These are phyloP conservation scores for Pluvianellus socialis DNA, from an alignment of 2,113 vertebrate species.

Conservation along the genomic window DNA sequence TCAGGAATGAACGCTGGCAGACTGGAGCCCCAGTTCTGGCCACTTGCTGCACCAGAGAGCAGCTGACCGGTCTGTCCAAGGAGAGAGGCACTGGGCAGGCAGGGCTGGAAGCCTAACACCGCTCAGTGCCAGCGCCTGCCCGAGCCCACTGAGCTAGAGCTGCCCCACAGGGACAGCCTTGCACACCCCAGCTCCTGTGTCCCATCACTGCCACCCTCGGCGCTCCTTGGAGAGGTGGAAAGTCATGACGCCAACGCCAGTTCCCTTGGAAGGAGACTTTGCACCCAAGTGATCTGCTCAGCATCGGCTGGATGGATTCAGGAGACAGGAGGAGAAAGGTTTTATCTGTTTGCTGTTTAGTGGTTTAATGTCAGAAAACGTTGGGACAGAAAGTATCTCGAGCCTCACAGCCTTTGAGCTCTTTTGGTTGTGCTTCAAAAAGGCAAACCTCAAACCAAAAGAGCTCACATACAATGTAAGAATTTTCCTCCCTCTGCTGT, in stretches of 20 bases:
- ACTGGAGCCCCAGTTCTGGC: background rate
- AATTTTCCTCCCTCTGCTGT: background rate
- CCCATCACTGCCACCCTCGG: background rate
- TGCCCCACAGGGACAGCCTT: background rate
- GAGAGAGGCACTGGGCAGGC: background rate
- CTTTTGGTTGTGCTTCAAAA: background rate
- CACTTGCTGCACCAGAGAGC: background rate
- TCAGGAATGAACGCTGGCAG: background rate
- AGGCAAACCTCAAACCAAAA: background rate
- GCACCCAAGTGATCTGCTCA: background rate
- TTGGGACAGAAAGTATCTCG: background rate
- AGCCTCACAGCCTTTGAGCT: background rate
- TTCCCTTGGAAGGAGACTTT: background rate
- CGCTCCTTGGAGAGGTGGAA: background rate
- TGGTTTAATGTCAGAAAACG: background rate
- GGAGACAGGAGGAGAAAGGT: background rate
- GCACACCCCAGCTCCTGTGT: background rate
- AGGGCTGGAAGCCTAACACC: background rate
- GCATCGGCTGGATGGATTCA: background rate
- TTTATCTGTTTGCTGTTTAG: background rate
- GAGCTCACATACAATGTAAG: background rate
- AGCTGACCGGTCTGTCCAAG: background rate
- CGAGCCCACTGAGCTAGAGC: background rate
- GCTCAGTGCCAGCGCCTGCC: background rate
- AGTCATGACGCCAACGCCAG: background rate